phyloP scores from a whole-genome alignment of 2,888 invertebrate species.

The Acanthococcus lagerstroemiae region DNA sequence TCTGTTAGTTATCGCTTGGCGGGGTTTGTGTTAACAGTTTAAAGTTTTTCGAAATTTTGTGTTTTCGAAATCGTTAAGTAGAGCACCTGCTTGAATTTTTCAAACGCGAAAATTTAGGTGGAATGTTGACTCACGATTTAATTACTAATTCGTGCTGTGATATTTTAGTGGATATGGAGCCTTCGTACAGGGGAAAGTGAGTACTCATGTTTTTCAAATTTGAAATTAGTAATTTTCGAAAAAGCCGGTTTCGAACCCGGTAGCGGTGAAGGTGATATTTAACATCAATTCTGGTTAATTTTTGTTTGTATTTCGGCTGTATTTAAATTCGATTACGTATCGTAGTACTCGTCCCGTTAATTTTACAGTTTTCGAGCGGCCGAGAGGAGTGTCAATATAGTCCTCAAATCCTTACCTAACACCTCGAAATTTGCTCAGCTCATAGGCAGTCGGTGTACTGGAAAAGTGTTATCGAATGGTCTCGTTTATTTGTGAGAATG shows the following conservation, averaged over 20 bases:
- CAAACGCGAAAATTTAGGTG: slow-evolving; percentile 31
- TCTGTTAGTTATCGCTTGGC: slow-evolving; percentile 18
- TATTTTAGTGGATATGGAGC: slow-evolving; percentile 24
- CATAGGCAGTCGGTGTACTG: no score
- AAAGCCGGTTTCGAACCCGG: slow-evolving; percentile 7
- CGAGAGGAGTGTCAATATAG: no score
- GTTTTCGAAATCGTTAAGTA: slow-evolving; percentile 27
- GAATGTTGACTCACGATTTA: slow-evolving; percentile 37
- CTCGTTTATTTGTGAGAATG: no score
- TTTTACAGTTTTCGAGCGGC: no score
- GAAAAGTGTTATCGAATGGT: no score
- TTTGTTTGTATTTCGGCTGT: no score
- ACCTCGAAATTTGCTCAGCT: no score
- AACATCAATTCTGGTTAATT: background rate
- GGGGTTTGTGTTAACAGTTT: background rate
- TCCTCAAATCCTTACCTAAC: no score
- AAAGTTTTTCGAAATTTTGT: slow-evolving; percentile 4
- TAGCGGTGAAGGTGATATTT: background rate
- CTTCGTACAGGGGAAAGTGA: slow-evolving; percentile 26
- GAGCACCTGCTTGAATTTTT: slow-evolving; percentile 28
- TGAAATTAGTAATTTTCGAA: background rate
- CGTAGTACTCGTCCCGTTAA: no score
- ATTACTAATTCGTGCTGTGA: slow-evolving; percentile 28
- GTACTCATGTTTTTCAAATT: background rate
- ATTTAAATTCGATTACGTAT: no score